phyloP scores from a whole-genome alignment of 2,113 vertebrate genomes.

The Corythornis cristatus region DNA sequence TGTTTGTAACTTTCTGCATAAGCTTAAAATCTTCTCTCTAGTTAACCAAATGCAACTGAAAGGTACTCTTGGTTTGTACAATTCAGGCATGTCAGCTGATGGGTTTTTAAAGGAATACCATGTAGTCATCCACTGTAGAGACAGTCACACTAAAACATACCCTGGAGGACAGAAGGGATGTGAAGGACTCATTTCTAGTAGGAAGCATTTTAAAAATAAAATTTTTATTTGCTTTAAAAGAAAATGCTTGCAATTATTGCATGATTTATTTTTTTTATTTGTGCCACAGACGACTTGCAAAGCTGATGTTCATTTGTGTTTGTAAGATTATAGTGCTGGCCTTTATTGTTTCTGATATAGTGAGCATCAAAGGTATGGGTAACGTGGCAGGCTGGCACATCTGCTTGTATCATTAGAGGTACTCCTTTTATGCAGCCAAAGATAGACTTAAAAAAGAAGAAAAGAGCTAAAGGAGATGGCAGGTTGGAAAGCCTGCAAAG shows the following conservation, averaged over 20 bases:
- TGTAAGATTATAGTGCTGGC: not conserved
- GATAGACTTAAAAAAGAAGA: not conserved
- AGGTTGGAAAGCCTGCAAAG: not conserved
- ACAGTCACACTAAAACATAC: not conserved
- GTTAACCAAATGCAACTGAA: not conserved
- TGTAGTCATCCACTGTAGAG: not conserved
- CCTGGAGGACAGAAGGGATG: not conserved
- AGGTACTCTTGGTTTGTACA: not conserved
- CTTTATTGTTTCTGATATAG: constrained; percentile 54
- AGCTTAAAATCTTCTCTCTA: not conserved
- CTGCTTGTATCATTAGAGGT: not conserved
- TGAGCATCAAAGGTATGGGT: constrained; percentile 23
- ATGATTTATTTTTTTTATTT: not conserved
- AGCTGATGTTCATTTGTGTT: not conserved
- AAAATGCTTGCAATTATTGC: not conserved
- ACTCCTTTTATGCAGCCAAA: not conserved
- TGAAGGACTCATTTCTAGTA: not conserved
- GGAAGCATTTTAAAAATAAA: not conserved
- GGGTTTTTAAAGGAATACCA: not conserved
- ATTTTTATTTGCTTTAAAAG: not conserved
- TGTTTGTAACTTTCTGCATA: not conserved
- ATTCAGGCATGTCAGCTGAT: not conserved
- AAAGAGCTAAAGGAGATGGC: not conserved
- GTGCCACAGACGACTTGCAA: not conserved
- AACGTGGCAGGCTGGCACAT: constrained; percentile 7